phyloP scores from a whole-genome alignment of 2,888 invertebrate genomes.

The Parnassius mnemosyne region DNA sequence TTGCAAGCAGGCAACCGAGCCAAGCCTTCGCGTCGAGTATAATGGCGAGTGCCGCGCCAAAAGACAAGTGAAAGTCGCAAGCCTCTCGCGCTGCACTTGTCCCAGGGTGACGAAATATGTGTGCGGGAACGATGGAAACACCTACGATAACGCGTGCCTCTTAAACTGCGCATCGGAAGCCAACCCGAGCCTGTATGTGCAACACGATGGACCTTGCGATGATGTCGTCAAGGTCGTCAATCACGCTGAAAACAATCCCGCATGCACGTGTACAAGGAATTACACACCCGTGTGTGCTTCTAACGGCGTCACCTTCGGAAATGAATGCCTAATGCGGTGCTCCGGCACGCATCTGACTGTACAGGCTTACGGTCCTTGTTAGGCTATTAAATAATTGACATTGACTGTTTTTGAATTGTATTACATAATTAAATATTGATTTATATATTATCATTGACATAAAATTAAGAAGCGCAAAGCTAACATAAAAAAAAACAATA shows the following conservation, averaged over 20 bases:
- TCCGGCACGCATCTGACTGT: conserved; percentile 47
- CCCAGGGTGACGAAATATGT: conserved; percentile 44
- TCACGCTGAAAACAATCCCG: conserved; percentile 1
- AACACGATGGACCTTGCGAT: conserved; percentile 31
- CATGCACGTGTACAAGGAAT: conserved; percentile 26
- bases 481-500: no score
- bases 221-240: conserved; percentile 24
- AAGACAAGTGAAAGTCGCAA: conserved; percentile 15
- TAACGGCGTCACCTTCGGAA: conserved; percentile 84
- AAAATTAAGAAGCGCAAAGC: no score
- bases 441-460: no score
- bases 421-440: no score
- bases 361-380: conserved; percentile 33
- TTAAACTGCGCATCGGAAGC: conserved; percentile 39
- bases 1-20: conserved; percentile 31
- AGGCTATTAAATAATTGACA: conserved; percentile 5
- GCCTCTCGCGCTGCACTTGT: conserved; percentile 17
- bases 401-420: no score
- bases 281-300: conserved; percentile 79
- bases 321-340: conserved; percentile 83
- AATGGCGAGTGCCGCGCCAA: conserved; percentile 28
- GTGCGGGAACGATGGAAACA: conserved; percentile 39
- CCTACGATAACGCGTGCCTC: conserved; percentile 43
- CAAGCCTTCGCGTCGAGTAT: conserved; percentile 22
- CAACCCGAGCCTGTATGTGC: conserved; percentile 30